Evolutionary conservation across 2,113 vertebrate species (phyloP).

Genomic region (Pollachius pollachius): DNA sequence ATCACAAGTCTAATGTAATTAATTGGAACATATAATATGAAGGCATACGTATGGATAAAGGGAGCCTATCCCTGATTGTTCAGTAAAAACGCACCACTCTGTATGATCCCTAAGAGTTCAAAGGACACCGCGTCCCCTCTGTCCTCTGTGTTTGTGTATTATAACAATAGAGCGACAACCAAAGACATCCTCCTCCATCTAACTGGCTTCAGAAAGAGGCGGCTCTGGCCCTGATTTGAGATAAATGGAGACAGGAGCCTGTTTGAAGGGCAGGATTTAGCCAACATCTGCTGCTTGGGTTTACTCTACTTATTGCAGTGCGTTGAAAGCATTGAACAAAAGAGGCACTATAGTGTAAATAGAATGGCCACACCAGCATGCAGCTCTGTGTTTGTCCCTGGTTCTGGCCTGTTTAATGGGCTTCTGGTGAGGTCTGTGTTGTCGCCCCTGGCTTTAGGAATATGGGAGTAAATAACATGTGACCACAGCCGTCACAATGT

Average conservation of each 20-base stretch:
- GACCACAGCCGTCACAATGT: neutral
- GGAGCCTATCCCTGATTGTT: constrained; percentile 40
- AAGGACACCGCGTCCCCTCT: constrained; percentile 37
- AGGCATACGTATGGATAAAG: constrained; percentile 36
- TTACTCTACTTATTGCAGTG: constrained; percentile 74
- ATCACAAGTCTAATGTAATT: neutral
- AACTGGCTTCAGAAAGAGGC: constrained; percentile 28
- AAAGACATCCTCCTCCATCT: constrained; percentile 57
- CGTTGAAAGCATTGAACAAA: constrained; percentile 86
- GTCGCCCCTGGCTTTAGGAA: constrained; percentile 40
- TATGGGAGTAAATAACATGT: constrained; percentile 22
- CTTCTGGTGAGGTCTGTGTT: constrained; percentile 66
- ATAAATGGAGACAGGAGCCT: constrained; percentile 56
- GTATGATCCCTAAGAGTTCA: constrained; percentile 56
- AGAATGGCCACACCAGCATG: constrained; percentile 34
- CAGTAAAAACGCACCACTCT: constrained; percentile 38
- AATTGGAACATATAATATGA: constrained; percentile 33
- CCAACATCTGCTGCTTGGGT: constrained; percentile 66
- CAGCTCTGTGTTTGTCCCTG: constrained; percentile 49
- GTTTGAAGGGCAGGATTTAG: constrained; percentile 81
- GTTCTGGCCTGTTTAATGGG: constrained; percentile 67
- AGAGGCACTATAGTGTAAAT: constrained; percentile 59
- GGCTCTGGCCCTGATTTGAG: constrained; percentile 72
- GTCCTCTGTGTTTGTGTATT: constrained; percentile 19
- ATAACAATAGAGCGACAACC: constrained; percentile 53